Base-by-base conservation (phyloP, 2,888 invertebrate species). In the Temnothorax ravouxi region DNA sequence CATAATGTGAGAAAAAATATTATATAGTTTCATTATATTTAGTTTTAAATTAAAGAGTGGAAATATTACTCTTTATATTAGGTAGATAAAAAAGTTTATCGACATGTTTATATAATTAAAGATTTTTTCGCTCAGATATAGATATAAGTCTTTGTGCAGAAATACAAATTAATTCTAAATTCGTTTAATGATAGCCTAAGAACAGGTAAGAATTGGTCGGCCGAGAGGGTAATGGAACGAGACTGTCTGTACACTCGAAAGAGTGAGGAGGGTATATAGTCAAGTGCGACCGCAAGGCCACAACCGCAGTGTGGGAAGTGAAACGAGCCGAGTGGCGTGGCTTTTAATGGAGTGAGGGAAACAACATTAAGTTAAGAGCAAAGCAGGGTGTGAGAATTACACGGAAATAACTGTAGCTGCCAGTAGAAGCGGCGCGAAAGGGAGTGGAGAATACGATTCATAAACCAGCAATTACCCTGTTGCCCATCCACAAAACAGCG, bases 321-420 rank as follows among this genome's bases (percentile, higher is more conserved):
- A 93, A 94, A 94, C 93, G 93, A 94, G 92, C 93, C 93, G 92
- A 92, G 91, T 92, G 91, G 93, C 92, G 88, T 92, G 88, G 93
- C 94, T 94, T 93, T 94, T 94, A 94, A 94, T 94, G 93, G 93
- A 93, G 93, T 93, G 93, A 93, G 91, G 92, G 92, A 93, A 94
- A 92, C 90, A 91, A 91, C 92, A 91, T 93, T 93, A 93, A 93
- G 91, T 93, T 92, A 86, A 92, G 92, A 92, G 91, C 88, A 88
- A 91, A 87, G 87, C 85, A 88, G 89, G 92, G 92, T 90, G 92
- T 91, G 92, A 90, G 93, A 93, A 92, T 93, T 92, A 92, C 91
- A 92, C 89, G 91, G 91, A 92, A 94, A 93, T 93, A 91, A 92
- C 91, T 92, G 88, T 88, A 90, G 88, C 88, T 88, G 89, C 89